These are phyloP conservation scores for Notiomystis cincta DNA, from an alignment of 2,113 vertebrate species.

Conservation along the genomic window DNA sequence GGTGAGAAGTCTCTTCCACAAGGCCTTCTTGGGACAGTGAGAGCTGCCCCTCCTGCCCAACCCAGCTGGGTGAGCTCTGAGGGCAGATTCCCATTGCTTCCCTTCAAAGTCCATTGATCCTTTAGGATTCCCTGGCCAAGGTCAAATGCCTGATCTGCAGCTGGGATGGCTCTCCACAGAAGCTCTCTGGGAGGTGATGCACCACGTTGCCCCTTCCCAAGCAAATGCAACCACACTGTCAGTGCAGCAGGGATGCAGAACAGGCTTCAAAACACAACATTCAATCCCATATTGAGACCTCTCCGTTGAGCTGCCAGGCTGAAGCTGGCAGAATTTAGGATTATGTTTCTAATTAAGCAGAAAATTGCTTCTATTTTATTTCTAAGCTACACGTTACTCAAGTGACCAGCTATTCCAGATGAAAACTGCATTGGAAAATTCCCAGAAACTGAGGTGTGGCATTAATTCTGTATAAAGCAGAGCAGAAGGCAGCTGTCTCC, in stretches of 20 bases:
- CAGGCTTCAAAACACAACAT: not conserved
- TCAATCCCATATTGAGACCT: not conserved
- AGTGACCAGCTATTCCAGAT: conserved; percentile 1
- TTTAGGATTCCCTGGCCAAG: not conserved
- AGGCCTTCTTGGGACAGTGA: not conserved
- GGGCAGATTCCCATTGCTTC: not conserved
- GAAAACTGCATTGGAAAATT: conserved; percentile 14
- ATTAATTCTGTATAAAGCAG: not conserved
- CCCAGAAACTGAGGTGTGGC: not conserved
- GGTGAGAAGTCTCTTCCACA: not conserved
- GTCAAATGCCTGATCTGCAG: not conserved
- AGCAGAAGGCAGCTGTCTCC: conserved; percentile 18
- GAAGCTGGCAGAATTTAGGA: conserved; percentile 1
- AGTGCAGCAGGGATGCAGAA: not conserved
- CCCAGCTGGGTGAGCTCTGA: not conserved
- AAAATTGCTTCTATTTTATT: conserved; percentile 39
- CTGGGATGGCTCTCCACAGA: not conserved
- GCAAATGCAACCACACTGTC: not conserved
- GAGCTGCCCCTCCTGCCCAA: not conserved
- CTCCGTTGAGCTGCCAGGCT: not conserved
- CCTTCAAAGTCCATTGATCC: accelerated
- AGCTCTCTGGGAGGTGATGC: not conserved
- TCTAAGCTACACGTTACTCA: not conserved
- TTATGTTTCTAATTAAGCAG: conserved; percentile 32
- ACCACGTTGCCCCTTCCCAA: not conserved